These are phyloP conservation scores for Caenorhabditis parvicauda DNA, from an alignment of 2,888 invertebrate species.

Conservation along the genomic window DNA sequence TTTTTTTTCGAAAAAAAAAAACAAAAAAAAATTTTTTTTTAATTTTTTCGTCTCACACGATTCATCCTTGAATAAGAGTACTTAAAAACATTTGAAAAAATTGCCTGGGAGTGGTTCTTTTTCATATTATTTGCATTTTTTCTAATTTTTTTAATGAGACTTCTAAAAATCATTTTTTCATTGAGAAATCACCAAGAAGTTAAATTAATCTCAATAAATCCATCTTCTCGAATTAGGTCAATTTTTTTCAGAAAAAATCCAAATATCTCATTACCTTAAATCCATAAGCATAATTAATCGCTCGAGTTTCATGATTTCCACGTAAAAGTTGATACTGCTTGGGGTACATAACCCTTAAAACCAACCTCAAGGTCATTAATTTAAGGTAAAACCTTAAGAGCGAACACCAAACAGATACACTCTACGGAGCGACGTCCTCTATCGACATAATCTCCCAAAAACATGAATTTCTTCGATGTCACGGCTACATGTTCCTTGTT, in stretches of 20 bases:
- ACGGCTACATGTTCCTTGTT: too few species aligned
- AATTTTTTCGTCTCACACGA: too few species aligned
- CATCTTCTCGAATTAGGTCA: neutral
- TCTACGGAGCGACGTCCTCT: constrained; percentile 24
- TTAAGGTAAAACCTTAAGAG: constrained; percentile 12
- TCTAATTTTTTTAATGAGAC: neutral
- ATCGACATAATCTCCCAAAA: constrained; percentile 31
- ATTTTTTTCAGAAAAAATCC: neutral
- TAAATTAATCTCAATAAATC: neutral
- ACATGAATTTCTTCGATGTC: constrained; percentile 12
- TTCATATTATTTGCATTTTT: neutral
- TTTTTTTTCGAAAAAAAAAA: too few species aligned
- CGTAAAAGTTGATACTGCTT: constrained; percentile 17
- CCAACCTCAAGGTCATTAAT: too few species aligned
- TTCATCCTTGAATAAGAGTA: too few species aligned
- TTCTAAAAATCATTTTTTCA: neutral
- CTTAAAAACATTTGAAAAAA: too few species aligned
- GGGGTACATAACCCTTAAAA: constrained; percentile 13
- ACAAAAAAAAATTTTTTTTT: too few species aligned
- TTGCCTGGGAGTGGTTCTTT: too few species aligned
- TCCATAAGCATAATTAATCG: constrained; percentile 35
- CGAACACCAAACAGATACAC: constrained; percentile 25
- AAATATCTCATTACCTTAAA: constrained; percentile 15
- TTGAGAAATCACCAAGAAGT: too few species aligned
- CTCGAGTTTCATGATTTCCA: constrained; percentile 31